These are phyloP conservation scores for Dolichopus griseipennis DNA, from an alignment of 2,888 invertebrate genomes.

Conservation along the genomic window DNA sequence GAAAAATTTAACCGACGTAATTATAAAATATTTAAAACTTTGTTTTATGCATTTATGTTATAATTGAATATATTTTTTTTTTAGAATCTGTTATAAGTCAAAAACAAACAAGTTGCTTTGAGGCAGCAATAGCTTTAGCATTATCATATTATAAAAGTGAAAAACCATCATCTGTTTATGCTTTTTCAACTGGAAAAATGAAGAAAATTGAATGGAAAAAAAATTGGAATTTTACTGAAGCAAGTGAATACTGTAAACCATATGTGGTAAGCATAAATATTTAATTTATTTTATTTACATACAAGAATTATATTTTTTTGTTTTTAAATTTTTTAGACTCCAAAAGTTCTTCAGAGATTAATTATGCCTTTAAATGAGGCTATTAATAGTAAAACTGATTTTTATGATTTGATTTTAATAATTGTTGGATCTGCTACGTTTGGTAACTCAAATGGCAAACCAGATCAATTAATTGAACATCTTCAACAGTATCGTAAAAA, in stretches of 20 bases:
- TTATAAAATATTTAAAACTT: conserved; percentile 13
- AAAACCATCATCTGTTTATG: conserved; percentile 27
- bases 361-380: conserved; percentile 29
- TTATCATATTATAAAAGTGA: conserved; percentile 36
- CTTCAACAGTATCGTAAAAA: conserved; percentile 32
- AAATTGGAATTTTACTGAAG: conserved; percentile 26
- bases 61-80: conserved; percentile 4
- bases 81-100: conserved; percentile 27
- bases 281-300: background rate
- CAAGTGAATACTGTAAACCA: conserved; percentile 19
- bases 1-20: conserved; percentile 32
- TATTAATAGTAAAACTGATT: conserved; percentile 21
- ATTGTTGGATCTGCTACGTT: conserved; percentile 37
- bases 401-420: conserved; percentile 36
- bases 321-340: conserved; percentile 25
- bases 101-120: conserved; percentile 29
- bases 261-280: conserved; percentile 18
- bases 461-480: conserved; percentile 25
- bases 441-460: conserved; percentile 31
- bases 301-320: background rate
- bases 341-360: conserved; percentile 30
- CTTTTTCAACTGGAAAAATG: conserved; percentile 28
- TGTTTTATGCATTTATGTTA: conserved; percentile 9
- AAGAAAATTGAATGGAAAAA: conserved; percentile 28
- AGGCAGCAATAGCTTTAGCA: conserved; percentile 34